Evolutionary conservation across 2,113 vertebrate species (phyloP).

Genomic region (Erythrolamprus reginae): DNA sequence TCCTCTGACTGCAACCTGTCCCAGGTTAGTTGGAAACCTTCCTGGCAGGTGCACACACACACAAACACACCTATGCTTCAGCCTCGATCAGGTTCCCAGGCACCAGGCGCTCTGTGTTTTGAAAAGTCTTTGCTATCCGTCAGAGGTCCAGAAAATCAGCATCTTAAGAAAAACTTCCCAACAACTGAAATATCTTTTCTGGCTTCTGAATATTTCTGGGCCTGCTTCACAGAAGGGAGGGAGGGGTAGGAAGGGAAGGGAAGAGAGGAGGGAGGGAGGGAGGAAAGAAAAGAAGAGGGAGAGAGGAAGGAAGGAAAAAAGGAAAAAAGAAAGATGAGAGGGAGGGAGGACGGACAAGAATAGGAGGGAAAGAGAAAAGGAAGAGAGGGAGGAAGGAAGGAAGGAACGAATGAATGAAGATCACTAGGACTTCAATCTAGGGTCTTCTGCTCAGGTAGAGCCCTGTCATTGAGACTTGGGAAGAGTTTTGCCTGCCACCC

Average conservation of each 20-base stretch:
- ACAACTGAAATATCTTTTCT: not conserved
- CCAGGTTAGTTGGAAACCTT: conserved; percentile 75
- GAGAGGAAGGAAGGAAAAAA: accelerated
- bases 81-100: not conserved
- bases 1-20: conserved; percentile 82
- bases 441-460: not conserved
- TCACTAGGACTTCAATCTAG: not conserved
- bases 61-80: not conserved
- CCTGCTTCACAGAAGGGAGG: not conserved
- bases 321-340: too few relatives aligned
- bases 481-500: not conserved
- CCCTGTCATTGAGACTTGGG: not conserved
- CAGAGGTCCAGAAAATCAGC: not conserved
- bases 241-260: too few relatives aligned
- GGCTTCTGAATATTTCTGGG: not conserved
- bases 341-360: not conserved
- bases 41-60: not conserved
- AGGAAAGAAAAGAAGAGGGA: not conserved
- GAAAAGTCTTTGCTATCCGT: not conserved
- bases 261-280: not conserved
- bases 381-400: not conserved
- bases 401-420: not conserved
- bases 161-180: not conserved
- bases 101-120: not conserved
- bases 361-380: too few relatives aligned